Evolutionary conservation across 2,797 vertebrate species (phyloP), one percentile per base, ranked within the genome.

Genomic region (Sus cebifrons): DNA sequence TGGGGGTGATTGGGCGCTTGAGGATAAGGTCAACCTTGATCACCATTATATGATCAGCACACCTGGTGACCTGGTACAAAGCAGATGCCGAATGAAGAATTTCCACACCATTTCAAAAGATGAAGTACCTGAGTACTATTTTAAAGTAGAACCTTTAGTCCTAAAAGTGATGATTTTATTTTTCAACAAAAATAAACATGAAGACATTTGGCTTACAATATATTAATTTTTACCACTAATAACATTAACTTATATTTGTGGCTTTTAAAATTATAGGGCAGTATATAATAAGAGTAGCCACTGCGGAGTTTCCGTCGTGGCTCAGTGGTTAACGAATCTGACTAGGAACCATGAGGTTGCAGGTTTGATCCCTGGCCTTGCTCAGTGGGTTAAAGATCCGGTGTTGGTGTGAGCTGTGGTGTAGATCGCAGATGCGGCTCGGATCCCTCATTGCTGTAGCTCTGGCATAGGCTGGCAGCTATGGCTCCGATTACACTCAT

Each of bases 101-200:
- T 91, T 77, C 60, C 21, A 89, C 56, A 74, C 23, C 86, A 91
- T 56, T 91, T 95, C 12, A 60, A 91, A 87, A 75, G 52, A 62
- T 70, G 78, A 93, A 52, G 60, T 60, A 60, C 20, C 71, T 27
- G 36, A 44, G 7, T 83, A 17, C 54, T 36, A 71, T 75, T 86
- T 79, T 89, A 79, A 95, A 83, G 25, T 65, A 81, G 49, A 77
- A 88, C 14, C 52, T 95, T 95, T 73, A 49, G 49, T 89, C 89
- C 89, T 83, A 71, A 12, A 89, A 27, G 21, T 52, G 54, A 29
- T 83, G 32, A 44, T 58, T 88, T 84, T 49, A 81, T 75, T 92
- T 96, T 96, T 8, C 70, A 77, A 71, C 49, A 60, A 94, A 89
- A 79, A 89, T 71, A 91, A 93, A 71, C 49, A 91, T 25, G 27